Conservation (phyloP, 2,113 vertebrate genomes). For the Etia nguti region DNA sequence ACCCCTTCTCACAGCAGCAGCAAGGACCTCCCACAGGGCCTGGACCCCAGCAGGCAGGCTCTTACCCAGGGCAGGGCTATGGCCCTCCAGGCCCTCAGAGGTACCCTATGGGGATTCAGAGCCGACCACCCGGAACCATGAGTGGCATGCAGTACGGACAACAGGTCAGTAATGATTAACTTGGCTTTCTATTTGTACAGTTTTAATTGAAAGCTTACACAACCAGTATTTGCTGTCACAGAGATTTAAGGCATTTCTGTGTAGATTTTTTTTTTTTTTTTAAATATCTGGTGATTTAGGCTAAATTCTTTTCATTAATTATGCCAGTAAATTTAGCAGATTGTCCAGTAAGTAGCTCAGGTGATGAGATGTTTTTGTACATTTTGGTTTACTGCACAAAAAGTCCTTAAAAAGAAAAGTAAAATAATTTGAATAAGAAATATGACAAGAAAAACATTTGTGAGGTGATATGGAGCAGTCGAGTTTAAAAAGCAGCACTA, state of each 20-base stretch:
- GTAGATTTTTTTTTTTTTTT: not conserved
- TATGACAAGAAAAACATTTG: not conserved
- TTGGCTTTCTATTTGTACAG: not conserved
- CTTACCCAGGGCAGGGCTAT: conserved; percentile 88
- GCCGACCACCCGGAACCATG: conserved; percentile 84
- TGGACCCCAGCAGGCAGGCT: conserved; percentile 81
- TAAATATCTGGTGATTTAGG: not conserved
- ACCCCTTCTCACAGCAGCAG: conserved; percentile 85
- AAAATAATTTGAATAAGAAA: not conserved
- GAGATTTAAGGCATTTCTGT: not conserved
- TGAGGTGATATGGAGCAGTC: not conserved
- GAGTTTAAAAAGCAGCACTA: not conserved
- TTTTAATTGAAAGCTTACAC: not conserved
- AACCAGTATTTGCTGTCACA: not conserved
- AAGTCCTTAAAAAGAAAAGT: not conserved
- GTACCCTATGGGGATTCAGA: conserved; percentile 89
- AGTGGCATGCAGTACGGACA: conserved; percentile 88
- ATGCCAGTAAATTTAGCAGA: not conserved
- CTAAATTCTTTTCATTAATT: not conserved
- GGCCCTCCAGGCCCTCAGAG: conserved; percentile 87
- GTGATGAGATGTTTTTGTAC: not conserved
- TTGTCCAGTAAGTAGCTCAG: not conserved
- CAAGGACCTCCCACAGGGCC: conserved; percentile 83
- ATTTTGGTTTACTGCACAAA: not conserved
- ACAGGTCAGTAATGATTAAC: conserved; percentile 75